phyloP scores from a whole-genome alignment of 2,888 invertebrate genomes.

The Phymatocera aterrima region DNA sequence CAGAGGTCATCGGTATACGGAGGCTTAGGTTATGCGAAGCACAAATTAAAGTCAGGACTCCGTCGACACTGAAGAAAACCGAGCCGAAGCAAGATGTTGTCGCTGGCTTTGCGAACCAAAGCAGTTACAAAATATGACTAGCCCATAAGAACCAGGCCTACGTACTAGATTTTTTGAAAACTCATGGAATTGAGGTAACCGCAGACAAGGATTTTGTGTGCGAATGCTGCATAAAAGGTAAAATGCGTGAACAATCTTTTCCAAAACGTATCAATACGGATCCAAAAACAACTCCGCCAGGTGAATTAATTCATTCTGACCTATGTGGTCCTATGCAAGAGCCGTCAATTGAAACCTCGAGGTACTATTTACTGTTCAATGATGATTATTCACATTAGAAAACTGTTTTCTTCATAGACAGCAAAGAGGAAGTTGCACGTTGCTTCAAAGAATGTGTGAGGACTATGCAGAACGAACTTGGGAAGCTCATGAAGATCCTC shows the following conservation, averaged over 20 bases:
- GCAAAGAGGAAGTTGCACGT: slow-evolving; percentile 42
- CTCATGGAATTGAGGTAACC: slow-evolving; percentile 48
- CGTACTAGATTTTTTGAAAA: slow-evolving; percentile 50
- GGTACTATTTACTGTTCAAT: slow-evolving; percentile 51
- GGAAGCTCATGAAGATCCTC: slow-evolving; percentile 42
- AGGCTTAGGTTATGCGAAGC: background rate
- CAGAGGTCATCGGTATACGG: background rate
- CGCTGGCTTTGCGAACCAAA: background rate
- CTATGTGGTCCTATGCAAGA: slow-evolving; percentile 49
- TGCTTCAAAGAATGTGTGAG: slow-evolving; percentile 43
- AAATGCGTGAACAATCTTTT: slow-evolving; percentile 38
- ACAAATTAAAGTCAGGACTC: background rate
- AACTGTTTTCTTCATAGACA: slow-evolving; percentile 47
- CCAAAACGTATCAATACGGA: background rate
- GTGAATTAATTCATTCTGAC: slow-evolving; percentile 49
- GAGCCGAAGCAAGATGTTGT: background rate
- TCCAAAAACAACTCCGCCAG: slow-evolving; percentile 1
- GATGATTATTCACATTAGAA: slow-evolving; percentile 51
- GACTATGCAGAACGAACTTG: slow-evolving; percentile 29
- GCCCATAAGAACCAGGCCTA: slow-evolving; percentile 55
- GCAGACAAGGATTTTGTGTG: slow-evolving; percentile 49
- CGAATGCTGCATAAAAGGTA: slow-evolving; percentile 50
- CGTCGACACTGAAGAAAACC: background rate
- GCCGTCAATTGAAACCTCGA: slow-evolving; percentile 35
- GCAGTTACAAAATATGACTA: slow-evolving; percentile 47